Percentiles rank a stretch among this genome's conserved stretches.
phyloP scores from a whole-genome alignment of 2,888 invertebrate species.

The Melikaiella ostensackeni region DNA sequence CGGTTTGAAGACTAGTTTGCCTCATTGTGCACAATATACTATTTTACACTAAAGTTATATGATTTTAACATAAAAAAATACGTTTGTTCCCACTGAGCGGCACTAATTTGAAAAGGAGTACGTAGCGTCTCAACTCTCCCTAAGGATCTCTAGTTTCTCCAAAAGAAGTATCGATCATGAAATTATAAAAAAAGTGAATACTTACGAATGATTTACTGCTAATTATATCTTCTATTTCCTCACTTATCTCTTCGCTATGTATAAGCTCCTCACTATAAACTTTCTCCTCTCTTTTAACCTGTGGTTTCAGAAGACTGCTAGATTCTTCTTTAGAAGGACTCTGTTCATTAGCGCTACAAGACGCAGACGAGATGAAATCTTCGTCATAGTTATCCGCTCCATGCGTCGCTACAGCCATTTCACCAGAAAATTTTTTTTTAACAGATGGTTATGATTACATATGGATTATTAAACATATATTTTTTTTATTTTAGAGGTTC shows the following conservation, averaged over 20 bases:
- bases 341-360: constrained; percentile 72
- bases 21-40: no score
- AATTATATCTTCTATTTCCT: constrained; percentile 70
- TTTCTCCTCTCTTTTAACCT: constrained; percentile 62
- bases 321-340: constrained; percentile 69
- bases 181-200: constrained; percentile 47
- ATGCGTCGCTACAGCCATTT: constrained; percentile 61
- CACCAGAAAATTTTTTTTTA: not conserved
- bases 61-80: no score
- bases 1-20: no score
- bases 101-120: no score
- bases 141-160: no score
- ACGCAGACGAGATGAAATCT: constrained; percentile 72
- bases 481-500: no score
- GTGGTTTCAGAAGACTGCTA: constrained; percentile 59
- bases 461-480: no score
- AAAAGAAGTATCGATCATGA: not conserved
- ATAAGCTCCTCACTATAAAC: constrained; percentile 59
- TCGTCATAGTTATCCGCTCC: constrained; percentile 71
- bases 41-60: no score
- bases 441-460: not conserved
- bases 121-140: no score
- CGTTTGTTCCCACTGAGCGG: no score
- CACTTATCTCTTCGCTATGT: constrained; percentile 71
- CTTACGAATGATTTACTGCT: constrained; percentile 74